Percentiles rank a stretch among this genome's conserved stretches.
phyloP scores from a whole-genome alignment of 1,140 invertebrate species.

The Aphis gossypii region DNA sequence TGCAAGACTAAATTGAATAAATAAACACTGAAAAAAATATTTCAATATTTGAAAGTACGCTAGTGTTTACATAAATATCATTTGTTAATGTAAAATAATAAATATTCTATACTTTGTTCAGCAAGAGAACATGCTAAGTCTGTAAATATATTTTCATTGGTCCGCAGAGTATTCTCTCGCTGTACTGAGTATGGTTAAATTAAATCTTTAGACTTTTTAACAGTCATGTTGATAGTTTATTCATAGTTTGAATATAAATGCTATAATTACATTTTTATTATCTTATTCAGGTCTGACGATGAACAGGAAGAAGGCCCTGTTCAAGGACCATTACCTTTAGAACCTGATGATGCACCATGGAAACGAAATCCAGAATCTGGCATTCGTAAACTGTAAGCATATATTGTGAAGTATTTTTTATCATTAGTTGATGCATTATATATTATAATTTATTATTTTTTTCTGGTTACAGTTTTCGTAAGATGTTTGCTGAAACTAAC shows the following conservation, averaged over 20 bases:
- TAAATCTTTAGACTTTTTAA: background rate
- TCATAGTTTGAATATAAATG: background rate
- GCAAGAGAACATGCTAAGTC: background rate
- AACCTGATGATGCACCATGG: conserved; percentile 95
- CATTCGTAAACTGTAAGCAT: conserved; percentile 91
- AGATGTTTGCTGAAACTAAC: conserved; percentile 73
- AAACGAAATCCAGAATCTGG: conserved; percentile 80
- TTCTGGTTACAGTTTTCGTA: conserved; percentile 71
- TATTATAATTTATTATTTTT: background rate
- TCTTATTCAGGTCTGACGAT: conserved; percentile 59
- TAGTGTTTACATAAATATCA: background rate
- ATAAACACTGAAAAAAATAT: background rate
- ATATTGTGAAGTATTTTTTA: conserved; percentile 11
- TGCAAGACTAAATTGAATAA: background rate
- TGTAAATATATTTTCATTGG: background rate
- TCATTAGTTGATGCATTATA: background rate
- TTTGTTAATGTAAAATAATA: background rate
- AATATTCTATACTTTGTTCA: background rate
- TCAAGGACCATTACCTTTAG: conserved; percentile 92
- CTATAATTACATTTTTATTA: background rate
- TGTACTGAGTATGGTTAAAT: background rate
- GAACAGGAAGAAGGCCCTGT: conserved; percentile 85
- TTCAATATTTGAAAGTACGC: background rate
- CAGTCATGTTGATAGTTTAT: background rate
- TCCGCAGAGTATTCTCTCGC: background rate